Base-by-base conservation (phyloP, 2,797 vertebrate species). In the Bufotes viridis region DNA sequence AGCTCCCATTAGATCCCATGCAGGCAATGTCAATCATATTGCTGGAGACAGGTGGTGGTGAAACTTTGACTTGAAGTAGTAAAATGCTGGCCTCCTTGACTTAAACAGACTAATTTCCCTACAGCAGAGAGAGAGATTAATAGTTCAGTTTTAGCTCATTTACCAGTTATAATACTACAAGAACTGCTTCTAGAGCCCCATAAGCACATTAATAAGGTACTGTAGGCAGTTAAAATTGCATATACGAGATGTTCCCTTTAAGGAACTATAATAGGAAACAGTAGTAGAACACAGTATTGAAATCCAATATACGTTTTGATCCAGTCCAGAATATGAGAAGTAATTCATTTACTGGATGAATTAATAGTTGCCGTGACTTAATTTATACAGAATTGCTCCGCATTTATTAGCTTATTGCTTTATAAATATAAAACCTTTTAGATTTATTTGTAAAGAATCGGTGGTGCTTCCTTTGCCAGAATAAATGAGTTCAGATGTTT, bases 321-420 rank as follows among this genome's bases (percentile, higher is more conserved):
- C 76, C 29, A 69, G 42, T 86, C 61, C 65, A 49, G 76, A 58
- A 55, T 70, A 80, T 55, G 69, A 80, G 63, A 60, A 79, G 58
- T 76, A 82, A 87, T 87, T 82, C 81, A 72, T 83, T 75, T 57
- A 85, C 85, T 86, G 67, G 78, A 86, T 85, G 69, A 82, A 86
- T 78, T 85, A 81, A 85, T 89, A 75, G 53, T 53, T 81, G 69
- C 61, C 22, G 9, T 61, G 53, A 42, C 22, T 69, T 86, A 82
- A 85, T 85, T 72, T 75, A 89, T 85, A 65, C 84, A 87, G 74
- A 85, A 65, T 85, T 85, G 57, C 67, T 88, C 60, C 60, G 61
- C 87, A 88, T 84, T 70, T 88, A 88, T 88, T 88, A 79, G 74
- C 53, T 24, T 84, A 85, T 86, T 86, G 60, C 58, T 86, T 89